A percentile compares a stretch with the other conserved stretches of the same genome.
phyloP scores from a whole-genome alignment of 2,888 invertebrate genomes.

The Aleiodes alternator region DNA sequence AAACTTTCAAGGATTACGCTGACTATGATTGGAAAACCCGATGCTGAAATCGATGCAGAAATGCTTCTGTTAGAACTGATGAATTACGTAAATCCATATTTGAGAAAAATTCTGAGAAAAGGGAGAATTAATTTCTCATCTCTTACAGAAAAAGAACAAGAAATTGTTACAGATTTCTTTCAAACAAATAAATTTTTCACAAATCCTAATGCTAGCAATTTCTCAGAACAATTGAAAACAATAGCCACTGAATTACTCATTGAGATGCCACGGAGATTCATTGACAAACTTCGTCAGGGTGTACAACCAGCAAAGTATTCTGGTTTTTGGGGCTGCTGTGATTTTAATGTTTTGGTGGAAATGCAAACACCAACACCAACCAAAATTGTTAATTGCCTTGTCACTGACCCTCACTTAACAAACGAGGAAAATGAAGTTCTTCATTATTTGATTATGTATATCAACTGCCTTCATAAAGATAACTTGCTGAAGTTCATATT shows the following conservation, averaged over 20 bases:
- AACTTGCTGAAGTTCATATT: conserved; percentile 22
- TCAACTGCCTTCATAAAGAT: conserved; percentile 17
- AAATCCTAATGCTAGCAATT: background rate
- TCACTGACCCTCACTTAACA: conserved; percentile 6
- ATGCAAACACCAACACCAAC: conserved; percentile 33
- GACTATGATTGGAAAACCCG: conserved; percentile 8
- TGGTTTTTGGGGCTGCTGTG: conserved; percentile 6
- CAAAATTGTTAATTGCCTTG: conserved; percentile 26
- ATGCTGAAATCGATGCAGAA: conserved; percentile 1
- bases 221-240: conserved; percentile 6
- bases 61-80: conserved; percentile 8
- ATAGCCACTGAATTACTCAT: conserved; percentile 17
- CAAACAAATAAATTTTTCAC: conserved; percentile 18
- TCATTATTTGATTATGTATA: conserved; percentile 28
- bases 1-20: conserved; percentile 9
- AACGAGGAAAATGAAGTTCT: conserved; percentile 22
- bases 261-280: background rate
- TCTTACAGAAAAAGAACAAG: conserved; percentile 17
- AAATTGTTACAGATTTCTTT: conserved; percentile 13
- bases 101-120: conserved; percentile 18
- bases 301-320: background rate
- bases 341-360: conserved; percentile 16
- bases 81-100: conserved; percentile 13
- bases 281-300: conserved; percentile 28
- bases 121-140: conserved; percentile 3